These are phyloP conservation scores for Sicus ferrugineus DNA, from an alignment of 2,888 invertebrate species.

Conservation along the genomic window DNA sequence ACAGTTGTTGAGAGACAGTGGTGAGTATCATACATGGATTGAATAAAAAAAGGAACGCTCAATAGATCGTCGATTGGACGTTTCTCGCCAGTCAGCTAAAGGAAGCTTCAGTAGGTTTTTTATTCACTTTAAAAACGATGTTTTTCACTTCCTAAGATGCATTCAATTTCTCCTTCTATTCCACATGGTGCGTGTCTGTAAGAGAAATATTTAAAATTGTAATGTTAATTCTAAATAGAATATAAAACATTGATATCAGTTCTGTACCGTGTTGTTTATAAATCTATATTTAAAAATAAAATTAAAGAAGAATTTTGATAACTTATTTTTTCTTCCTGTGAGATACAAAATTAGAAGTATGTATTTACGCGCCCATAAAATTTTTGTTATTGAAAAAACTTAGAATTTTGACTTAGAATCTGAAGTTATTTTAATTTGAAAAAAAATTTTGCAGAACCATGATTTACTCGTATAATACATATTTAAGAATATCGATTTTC, in stretches of 20 bases:
- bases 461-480: too few relatives aligned
- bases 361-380: too few relatives aligned
- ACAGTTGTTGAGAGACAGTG: neutral
- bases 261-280: too few relatives aligned
- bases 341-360: too few relatives aligned
- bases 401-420: too few relatives aligned
- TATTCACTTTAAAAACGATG: neutral
- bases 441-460: too few relatives aligned
- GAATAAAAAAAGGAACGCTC: conserved; percentile 1
- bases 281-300: too few relatives aligned
- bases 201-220: neutral
- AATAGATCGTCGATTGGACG: neutral
- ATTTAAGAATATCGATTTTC: too few relatives aligned
- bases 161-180: neutral
- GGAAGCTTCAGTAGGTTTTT: neutral
- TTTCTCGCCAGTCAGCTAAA: conserved; percentile 7
- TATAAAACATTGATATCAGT: too few relatives aligned
- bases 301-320: neutral
- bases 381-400: too few relatives aligned
- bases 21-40: conserved; percentile 5
- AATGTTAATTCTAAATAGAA: too few relatives aligned
- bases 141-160: neutral
- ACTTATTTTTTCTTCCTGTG: neutral
- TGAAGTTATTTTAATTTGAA: too few relatives aligned
- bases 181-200: neutral